Percentiles rank a stretch among this genome's conserved stretches.
These are phyloP conservation scores for Eupithecia subumbrata DNA, from an alignment of 2,888 invertebrate species.

Conservation along the genomic window DNA sequence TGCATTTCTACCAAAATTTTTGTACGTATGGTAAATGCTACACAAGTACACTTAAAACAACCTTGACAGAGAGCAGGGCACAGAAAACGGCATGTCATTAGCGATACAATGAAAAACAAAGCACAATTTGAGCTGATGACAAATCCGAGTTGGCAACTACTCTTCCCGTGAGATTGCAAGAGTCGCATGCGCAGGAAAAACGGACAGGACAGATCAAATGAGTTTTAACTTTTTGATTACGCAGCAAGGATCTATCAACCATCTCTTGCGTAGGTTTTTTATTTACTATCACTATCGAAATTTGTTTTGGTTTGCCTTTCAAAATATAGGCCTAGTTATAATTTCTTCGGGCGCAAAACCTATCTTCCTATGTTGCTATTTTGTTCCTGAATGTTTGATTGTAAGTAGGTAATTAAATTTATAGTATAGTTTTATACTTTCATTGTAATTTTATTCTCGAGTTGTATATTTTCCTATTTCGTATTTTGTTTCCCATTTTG, in stretches of 20 bases:
- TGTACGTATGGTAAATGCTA: neutral
- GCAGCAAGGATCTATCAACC: no score
- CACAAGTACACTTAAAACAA: neutral
- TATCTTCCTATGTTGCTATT: no score
- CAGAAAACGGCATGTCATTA: constrained; percentile 27
- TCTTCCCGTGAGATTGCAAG: constrained; percentile 23
- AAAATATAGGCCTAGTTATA: neutral
- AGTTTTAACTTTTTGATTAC: neutral
- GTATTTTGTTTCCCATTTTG: no score
- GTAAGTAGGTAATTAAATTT: no score
- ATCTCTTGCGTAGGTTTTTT: no score
- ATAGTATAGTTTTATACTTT: no score
- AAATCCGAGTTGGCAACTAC: constrained; percentile 41
- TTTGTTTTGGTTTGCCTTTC: neutral
- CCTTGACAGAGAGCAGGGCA: constrained; percentile 22
- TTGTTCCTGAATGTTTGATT: no score
- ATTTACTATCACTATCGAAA: neutral
- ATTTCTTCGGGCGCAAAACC: neutral
- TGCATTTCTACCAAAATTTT: neutral
- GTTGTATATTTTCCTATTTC: no score
- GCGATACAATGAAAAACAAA: constrained; percentile 32
- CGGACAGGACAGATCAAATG: neutral
- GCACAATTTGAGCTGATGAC: constrained; percentile 36
- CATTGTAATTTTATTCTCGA: no score
- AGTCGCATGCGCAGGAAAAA: constrained; percentile 11